Conservation (phyloP, 2,113 vertebrate species). For the Ictalurus punctatus region DNA sequence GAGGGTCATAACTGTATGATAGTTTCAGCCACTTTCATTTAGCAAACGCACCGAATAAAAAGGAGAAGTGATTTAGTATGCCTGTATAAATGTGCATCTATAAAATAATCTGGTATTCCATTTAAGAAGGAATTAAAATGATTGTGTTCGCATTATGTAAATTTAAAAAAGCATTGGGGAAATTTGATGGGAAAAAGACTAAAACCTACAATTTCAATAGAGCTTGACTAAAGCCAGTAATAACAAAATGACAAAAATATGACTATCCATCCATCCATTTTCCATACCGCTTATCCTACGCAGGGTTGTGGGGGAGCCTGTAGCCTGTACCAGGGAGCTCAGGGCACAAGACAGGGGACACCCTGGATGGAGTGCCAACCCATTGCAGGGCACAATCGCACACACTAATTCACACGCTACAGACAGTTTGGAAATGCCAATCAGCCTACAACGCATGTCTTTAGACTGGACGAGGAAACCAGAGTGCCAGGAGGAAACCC, state of each 20-base stretch:
- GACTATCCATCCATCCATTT: neutral
- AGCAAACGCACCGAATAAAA: neutral
- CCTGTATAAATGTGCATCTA: neutral
- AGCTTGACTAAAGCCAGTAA: neutral
- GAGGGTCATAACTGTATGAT: neutral
- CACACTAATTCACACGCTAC: too few relatives aligned
- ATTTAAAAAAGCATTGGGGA: neutral
- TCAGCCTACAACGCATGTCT: too few relatives aligned
- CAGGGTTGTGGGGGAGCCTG: too few relatives aligned
- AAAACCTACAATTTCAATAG: neutral
- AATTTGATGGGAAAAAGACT: neutral
- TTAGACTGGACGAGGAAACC: too few relatives aligned
- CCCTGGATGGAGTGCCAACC: too few relatives aligned
- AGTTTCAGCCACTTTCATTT: neutral
- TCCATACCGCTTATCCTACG: too few relatives aligned
- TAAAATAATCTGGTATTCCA: neutral
- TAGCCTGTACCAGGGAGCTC: too few relatives aligned
- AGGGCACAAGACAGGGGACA: too few relatives aligned
- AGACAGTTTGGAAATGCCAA: too few relatives aligned
- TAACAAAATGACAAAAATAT: neutral
- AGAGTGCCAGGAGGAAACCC: too few relatives aligned
- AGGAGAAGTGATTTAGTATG: neutral
- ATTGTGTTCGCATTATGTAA: neutral
- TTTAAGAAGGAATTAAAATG: neutral
- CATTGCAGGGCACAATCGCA: too few relatives aligned